Evolutionary conservation across 2,888 invertebrate genomes (phyloP), one percentile per base, ranked within the genome.

Genomic region (Carabus problematicus): DNA sequence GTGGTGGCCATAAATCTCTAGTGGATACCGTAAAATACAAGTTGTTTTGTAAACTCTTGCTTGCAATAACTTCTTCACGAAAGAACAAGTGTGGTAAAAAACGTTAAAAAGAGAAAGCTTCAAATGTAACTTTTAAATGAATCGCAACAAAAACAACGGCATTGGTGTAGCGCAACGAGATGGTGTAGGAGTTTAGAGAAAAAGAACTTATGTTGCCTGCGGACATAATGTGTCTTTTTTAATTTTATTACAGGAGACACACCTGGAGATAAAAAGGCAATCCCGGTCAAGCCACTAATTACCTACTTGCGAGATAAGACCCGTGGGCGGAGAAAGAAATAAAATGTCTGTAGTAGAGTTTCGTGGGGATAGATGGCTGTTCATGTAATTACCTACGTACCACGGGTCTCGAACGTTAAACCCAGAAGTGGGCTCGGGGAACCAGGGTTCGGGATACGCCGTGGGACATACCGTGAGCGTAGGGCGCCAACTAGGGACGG

Each of bases 221-320:
- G 39, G 62, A 63, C 66, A 58, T 66, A 66, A 66, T 11, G 16
- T 45, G 47, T 14, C 40, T 52, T 47, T 64, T 64, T 66, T 58
- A 66, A 66, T 66, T 66, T 66, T 66, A 66, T 66, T 66, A 66
- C 49, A 66, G 58, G 45, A 66, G 47, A 59, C 14, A 52, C 56
- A 66, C 66, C 66, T 66, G 59, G 62, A 66, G 66, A 66, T 66
- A 66, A 59, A 64, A 59, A 58, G 66, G 49, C 66, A 66, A 66
- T 66, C 66, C 66, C 66, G 66, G 66, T 66, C 66, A 66, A 64
- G 56, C 66, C 66, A 66, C 59, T 66, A 66, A 66, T 66, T 66
- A 66, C 56, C 58, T 56, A 64, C 66, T 59, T 56, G 64, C 58
- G 58, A 52, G 55, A 66, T 56, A 66, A 58, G 29, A 40, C 45